phyloP scores from a whole-genome alignment of 2,113 vertebrate genomes.

The Misgurnus anguillicaudatus region DNA sequence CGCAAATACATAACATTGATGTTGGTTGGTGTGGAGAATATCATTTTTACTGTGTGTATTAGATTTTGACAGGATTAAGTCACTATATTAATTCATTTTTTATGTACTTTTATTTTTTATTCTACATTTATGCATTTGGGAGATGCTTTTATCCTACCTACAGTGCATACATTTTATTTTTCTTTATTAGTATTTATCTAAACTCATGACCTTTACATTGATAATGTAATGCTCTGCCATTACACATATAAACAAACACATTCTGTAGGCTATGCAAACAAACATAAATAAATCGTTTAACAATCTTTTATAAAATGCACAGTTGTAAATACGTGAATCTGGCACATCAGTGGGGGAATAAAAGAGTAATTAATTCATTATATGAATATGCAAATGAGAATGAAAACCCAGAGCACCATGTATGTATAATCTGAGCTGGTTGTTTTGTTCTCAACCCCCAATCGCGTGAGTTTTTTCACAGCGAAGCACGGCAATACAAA shows the following conservation, averaged over 20 bases:
- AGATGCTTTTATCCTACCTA: too few species aligned
- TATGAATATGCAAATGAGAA: constrained; percentile 76
- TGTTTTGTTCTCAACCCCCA: constrained; percentile 43
- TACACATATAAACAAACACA: too few species aligned
- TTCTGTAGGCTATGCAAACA: neutral
- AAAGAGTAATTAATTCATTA: constrained; percentile 76
- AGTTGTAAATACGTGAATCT: constrained; percentile 45
- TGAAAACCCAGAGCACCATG: constrained; percentile 51
- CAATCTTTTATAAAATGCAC: constrained; percentile 29
- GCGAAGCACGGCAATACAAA: constrained; percentile 27
- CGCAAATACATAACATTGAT: constrained; percentile 55
- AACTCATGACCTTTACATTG: too few species aligned
- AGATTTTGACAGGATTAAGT: constrained; percentile 16
- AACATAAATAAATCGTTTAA: neutral
- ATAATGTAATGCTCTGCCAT: too few species aligned
- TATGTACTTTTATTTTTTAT: too few species aligned
- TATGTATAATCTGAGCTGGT: constrained; percentile 42
- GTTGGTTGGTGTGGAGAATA: constrained; percentile 43
- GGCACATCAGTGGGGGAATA: constrained; percentile 64
- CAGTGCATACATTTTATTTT: too few species aligned
- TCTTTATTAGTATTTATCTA: too few species aligned
- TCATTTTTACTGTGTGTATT: constrained; percentile 56
- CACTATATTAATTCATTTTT: too few species aligned
- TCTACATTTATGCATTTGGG: too few species aligned
- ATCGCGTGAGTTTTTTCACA: constrained; percentile 19